These are phyloP conservation scores for Meliscaeva auricollis DNA, from an alignment of 2,888 invertebrate genomes.

Conservation along the genomic window DNA sequence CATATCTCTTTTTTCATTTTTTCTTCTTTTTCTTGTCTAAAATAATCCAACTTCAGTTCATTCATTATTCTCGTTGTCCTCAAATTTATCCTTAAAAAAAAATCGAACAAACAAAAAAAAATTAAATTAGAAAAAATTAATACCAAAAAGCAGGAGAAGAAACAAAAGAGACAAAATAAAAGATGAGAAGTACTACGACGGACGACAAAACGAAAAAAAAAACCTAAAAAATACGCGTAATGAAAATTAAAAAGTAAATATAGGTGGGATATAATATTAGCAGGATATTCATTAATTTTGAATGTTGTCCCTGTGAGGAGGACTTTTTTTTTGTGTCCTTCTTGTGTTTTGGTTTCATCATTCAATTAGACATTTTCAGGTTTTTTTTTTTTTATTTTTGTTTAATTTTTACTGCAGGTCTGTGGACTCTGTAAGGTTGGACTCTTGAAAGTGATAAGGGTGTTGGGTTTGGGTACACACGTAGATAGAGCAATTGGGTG, in stretches of 20 bases:
- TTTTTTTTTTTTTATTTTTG: neutral
- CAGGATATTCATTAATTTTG: conserved; percentile 74
- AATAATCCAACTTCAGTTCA: conserved; percentile 61
- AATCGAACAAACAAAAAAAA: conserved; percentile 58
- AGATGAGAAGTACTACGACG: neutral
- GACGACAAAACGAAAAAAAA: neutral
- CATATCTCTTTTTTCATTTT: no score
- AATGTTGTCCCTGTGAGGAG: conserved; percentile 60
- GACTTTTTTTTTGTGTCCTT: conserved; percentile 29
- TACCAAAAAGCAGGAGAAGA: conserved; percentile 29
- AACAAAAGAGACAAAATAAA: conserved; percentile 34
- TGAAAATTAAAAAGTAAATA: conserved; percentile 76
- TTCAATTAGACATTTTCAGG: conserved; percentile 62
- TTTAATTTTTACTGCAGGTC: neutral
- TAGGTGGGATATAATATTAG: conserved; percentile 73
- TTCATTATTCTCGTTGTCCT: conserved; percentile 53
- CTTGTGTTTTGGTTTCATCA: conserved; percentile 67
- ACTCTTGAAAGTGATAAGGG: conserved; percentile 58
- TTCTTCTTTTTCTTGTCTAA: conserved; percentile 10
- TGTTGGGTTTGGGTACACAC: conserved; percentile 31
- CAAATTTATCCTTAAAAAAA: conserved; percentile 29
- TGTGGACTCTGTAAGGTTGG: conserved; percentile 33
- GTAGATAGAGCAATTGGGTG: neutral
- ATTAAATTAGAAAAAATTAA: conserved; percentile 66
- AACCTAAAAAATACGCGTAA: conserved; percentile 48